Base-by-base conservation (phyloP, 2,113 vertebrate species). In the Bolborhynchus lineola region DNA sequence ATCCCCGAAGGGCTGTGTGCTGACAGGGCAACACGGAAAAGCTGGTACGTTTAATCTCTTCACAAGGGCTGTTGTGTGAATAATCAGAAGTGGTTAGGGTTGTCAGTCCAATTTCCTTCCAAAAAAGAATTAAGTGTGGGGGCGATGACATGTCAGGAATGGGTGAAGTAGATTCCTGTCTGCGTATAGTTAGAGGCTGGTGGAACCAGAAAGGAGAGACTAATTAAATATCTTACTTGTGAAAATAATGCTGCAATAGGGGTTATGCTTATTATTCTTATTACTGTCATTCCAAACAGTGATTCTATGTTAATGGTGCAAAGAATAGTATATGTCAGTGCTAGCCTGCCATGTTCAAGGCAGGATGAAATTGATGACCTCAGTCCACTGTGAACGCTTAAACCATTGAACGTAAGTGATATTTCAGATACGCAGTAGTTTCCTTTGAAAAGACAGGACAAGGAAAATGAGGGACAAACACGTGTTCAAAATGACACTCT, bases 41-140 rank as follows among this genome's bases (percentile, higher is more conserved):
- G 65, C 74, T 91, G 13, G 90, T 95, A 79, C 11, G 2, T 69
- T 79, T 91, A 94, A 95, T 96, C 89, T 76, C 91, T 62, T 89
- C 87, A 63, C 93, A 84, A 46, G 74, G 78, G 62, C 81, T 95
- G 67, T 39, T 87, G 70, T 82, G 70, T 94, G 93, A 88, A 95
- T 91, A 92, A 92, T 92, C 86, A 79, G 95, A 71, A 95, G 72
- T 80, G 83, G 76, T 92, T 90, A 94, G 77, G 86, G 80, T 82
- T 94, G 92, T 93, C 96, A 94, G 41, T 65, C 88, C 70, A 49
- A 82, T 92, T 93, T 83, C 74, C 81, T 94, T 86, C 83, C 62
- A 82, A 88, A 96, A 86, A 57, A 92, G 83, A 90, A 88, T 82
- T 20, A 85, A 64, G 23, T 29, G 83, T 78, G 63, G 80, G 79